These are phyloP conservation scores for Peromyscus attwateri DNA, from an alignment of 2,797 vertebrate genomes.

Conservation along the genomic window DNA sequence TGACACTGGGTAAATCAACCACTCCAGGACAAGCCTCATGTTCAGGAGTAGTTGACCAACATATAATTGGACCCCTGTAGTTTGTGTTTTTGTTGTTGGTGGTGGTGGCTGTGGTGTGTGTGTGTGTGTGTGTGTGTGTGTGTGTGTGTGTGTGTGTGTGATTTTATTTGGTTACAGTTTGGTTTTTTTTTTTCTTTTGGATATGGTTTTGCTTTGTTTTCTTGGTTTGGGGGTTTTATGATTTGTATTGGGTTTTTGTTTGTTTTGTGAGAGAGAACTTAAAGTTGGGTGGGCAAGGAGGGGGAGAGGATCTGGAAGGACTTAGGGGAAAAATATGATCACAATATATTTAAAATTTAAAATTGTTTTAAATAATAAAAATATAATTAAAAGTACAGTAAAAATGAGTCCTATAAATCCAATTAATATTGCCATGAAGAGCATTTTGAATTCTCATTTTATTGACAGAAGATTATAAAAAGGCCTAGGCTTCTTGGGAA, in stretches of 20 bases:
- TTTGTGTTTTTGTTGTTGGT: no score
- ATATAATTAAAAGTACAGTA: neutral
- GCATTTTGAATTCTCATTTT: conserved; percentile 65
- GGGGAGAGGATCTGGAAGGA: neutral
- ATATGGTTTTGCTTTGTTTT: neutral
- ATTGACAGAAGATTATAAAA: conserved; percentile 30
- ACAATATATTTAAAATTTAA: neutral
- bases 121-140: neutral
- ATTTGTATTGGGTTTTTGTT: neutral
- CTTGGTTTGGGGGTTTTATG: neutral
- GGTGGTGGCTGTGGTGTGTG: no score
- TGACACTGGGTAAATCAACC: neutral
- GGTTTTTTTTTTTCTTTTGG: neutral
- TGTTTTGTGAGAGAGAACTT: neutral
- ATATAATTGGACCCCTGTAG: neutral
- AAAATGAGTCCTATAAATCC: neutral
- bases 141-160: neutral
- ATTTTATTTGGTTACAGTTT: neutral
- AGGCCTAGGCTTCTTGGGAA: conserved; percentile 11
- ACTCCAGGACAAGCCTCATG: neutral
- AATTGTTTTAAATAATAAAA: neutral
- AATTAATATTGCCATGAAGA: conserved; percentile 2
- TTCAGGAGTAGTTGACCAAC: neutral
- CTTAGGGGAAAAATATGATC: neutral
- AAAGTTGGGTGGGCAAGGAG: neutral